Evolutionary conservation across 2,888 invertebrate genomes (phyloP).

Genomic region (Sussaba pulchella): DNA sequence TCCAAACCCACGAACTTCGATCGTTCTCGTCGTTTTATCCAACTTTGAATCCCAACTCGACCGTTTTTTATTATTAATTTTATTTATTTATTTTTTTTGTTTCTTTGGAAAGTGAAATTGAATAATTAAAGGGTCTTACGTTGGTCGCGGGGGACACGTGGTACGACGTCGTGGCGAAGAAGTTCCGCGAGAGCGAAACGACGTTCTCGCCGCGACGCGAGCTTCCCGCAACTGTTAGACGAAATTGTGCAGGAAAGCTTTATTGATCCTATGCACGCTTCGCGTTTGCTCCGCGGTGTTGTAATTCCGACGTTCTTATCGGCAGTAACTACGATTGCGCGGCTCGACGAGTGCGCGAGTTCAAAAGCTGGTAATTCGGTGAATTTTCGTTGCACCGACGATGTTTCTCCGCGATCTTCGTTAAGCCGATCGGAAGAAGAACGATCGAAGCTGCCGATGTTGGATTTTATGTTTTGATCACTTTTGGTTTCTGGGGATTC

Average conservation of each 20-base stretch:
- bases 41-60: no score
- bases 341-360: constrained; percentile 33
- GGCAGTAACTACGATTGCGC: constrained; percentile 1
- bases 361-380: constrained; percentile 31
- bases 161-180: constrained; percentile 31
- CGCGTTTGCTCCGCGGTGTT: constrained; percentile 1
- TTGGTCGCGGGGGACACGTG: constrained; percentile 44
- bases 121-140: no score
- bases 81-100: no score
- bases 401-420: background rate
- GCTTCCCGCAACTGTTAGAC: constrained; percentile 52
- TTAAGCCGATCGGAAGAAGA: background rate
- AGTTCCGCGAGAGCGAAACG: constrained; percentile 10
- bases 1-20: no score
- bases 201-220: constrained; percentile 31
- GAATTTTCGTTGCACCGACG: background rate
- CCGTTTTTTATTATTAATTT: no score
- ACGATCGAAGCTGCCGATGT: no score
- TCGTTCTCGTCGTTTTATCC: no score
- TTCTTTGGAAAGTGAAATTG: no score
- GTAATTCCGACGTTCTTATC: constrained; percentile 21
- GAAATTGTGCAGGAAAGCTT: constrained; percentile 40
- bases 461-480: no score
- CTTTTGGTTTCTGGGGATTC: no score
- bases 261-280: constrained; percentile 56